Evolutionary conservation across 2,113 vertebrate genomes (phyloP), one percentile per base, ranked within the genome.

Genomic region (Catharus bicknelli): DNA sequence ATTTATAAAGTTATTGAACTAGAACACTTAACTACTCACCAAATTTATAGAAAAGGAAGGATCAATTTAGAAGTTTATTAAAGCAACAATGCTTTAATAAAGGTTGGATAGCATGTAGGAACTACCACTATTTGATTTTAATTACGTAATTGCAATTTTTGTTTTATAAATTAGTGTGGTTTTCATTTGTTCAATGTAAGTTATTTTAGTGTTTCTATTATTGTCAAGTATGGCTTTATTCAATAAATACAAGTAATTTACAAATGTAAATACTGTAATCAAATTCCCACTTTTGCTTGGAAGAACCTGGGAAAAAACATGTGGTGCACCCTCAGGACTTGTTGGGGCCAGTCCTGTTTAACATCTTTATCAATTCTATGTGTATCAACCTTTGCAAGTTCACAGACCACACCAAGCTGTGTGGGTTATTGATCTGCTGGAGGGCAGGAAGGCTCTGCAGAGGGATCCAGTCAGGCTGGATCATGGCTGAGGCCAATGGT

Each of bases 321-420:
- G 29, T 16, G 20, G 11, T 54, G 40, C 3, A 16, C 75, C 47
- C 45, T 75, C n/a, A 54, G 29, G 40, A 66, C 19, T 54, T 34
- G 23, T 21, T 67, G 13, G 38, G 9, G 27, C 38, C 68, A 38
- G 32, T 45, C 19, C 13, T 47, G 11, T 54, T 75, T 53, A 88
- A n/a, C 4, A 47, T 34, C 53, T 59, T 61, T 47, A 68, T 12
- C 34, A 45, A 47, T 68, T n/a, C 40, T 9, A 26, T 5, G 20
- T 40, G 29, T 36, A 61, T 61, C 53, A 74, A 59, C 11, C 36
- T 53, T 38, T 17, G 23, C 18, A 30, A 40, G 25, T 15, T 47
- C 0, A 3, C 38, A 74, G 53, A 2, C 17, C 10, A n/a, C 45
- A 47, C 23, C 10, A 10, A 10, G 7, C 1, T 40, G 45, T 9